Evolutionary conservation across 2,888 invertebrate species (phyloP).

Genomic region (Scaptodrosophila latifasciaeformis): DNA sequence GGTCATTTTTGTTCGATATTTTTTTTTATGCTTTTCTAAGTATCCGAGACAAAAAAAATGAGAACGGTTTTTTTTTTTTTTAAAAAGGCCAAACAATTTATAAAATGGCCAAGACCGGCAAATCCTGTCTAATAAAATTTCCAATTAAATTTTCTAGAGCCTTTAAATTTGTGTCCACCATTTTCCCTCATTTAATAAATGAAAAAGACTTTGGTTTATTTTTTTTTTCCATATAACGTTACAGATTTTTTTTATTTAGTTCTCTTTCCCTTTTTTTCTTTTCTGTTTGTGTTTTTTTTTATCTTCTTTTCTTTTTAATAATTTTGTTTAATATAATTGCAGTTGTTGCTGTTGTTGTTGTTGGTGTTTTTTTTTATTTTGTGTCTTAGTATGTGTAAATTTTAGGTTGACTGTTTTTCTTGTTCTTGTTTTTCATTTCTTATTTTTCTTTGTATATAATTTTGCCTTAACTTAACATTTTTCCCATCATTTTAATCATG

Average conservation of each 20-base stretch:
- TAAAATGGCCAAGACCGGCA: conserved; percentile 6
- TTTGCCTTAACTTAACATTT: conserved; percentile 52
- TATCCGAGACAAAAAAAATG: not conserved
- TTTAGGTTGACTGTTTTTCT: conserved; percentile 28
- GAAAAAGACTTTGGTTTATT: conserved; percentile 22
- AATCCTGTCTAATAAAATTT: too few species aligned
- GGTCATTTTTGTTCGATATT: not conserved
- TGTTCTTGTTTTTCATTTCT: conserved; percentile 30
- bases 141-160: too few species aligned
- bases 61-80: not conserved
- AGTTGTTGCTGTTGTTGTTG: conserved; percentile 46
- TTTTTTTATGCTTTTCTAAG: conserved; percentile 2
- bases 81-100: not conserved
- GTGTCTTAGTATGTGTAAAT: conserved; percentile 39
- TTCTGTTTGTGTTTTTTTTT: conserved; percentile 42
- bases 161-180: too few species aligned
- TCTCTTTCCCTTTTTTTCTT: conserved; percentile 44
- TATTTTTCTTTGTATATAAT: conserved; percentile 39
- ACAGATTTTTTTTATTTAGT: conserved; percentile 72
- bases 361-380: conserved; percentile 25
- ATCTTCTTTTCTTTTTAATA: conserved; percentile 46
- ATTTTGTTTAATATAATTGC: conserved; percentile 61
- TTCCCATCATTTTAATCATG: conserved; percentile 19
- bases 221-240: conserved; percentile 72
- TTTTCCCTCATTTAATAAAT: not conserved